A percentile compares a stretch with the other conserved stretches of the same genome.
These are phyloP conservation scores for Gadopsis marmoratus DNA, from an alignment of 2,797 vertebrate genomes.

Conservation along the genomic window DNA sequence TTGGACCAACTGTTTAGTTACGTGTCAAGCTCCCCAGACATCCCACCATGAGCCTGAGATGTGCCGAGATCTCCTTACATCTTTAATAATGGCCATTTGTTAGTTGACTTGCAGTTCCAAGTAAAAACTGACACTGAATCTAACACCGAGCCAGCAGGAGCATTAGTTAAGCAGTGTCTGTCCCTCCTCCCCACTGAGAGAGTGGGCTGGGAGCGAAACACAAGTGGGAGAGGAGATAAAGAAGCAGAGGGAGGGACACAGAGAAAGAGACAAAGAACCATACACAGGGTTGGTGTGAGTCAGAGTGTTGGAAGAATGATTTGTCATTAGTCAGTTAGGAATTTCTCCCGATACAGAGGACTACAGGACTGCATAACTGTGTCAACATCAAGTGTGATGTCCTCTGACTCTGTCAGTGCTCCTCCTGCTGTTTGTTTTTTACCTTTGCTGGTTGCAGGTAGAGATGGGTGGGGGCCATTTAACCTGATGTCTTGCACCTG, in stretches of 20 bases:
- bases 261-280: conserved; percentile 45
- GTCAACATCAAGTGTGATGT: neutral
- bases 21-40: conserved; percentile 35
- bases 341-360: conserved; percentile 26
- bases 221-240: conserved; percentile 70
- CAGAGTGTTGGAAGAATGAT: conserved; percentile 40
- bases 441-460: too few relatives aligned
- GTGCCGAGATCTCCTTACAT: conserved; percentile 39
- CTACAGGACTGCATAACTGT: neutral
- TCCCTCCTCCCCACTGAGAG: conserved; percentile 69
- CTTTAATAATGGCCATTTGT: conserved; percentile 67
- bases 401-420: too few relatives aligned
- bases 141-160: conserved; percentile 73
- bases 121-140: conserved; percentile 59
- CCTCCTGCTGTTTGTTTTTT: too few relatives aligned
- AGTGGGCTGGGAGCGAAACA: conserved; percentile 71
- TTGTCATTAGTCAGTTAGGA: conserved; percentile 29
- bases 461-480: too few relatives aligned
- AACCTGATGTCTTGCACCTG: too few relatives aligned
- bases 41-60: conserved; percentile 46
- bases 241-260: conserved; percentile 40
- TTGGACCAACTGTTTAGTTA: conserved; percentile 40
- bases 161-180: conserved; percentile 66
- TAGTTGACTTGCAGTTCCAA: conserved; percentile 48
- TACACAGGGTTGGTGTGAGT: conserved; percentile 49